phyloP scores from a whole-genome alignment of 2,113 vertebrate genomes.

The Gnathonemus echidnorhynchus region DNA sequence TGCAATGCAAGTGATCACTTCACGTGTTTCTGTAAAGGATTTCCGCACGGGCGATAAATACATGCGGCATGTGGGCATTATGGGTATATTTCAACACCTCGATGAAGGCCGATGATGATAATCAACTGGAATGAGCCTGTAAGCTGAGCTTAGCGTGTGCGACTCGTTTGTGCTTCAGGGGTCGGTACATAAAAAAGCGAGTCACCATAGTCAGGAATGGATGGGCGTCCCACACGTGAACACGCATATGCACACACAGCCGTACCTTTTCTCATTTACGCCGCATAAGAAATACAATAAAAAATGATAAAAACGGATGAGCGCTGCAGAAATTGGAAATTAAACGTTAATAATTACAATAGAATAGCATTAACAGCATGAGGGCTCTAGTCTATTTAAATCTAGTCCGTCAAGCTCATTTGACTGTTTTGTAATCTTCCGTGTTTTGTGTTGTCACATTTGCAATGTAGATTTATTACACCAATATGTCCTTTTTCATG shows the following conservation, averaged over 20 bases:
- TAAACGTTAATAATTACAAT: conserved; percentile 2
- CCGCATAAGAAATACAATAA: not conserved
- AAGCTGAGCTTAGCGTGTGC: not conserved
- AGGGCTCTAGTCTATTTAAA: conserved; percentile 32
- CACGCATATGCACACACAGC: not conserved
- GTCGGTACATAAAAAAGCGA: not conserved
- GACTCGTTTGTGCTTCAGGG: not conserved
- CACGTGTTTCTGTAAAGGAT: not conserved
- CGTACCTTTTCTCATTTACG: not conserved
- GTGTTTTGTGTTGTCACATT: conserved; percentile 51
- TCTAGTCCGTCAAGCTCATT: conserved; percentile 44
- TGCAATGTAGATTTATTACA: conserved; percentile 66
- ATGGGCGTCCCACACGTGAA: too few species aligned
- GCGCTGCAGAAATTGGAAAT: not conserved
- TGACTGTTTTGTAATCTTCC: conserved; percentile 40
- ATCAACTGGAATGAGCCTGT: not conserved
- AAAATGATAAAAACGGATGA: not conserved
- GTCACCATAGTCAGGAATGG: not conserved
- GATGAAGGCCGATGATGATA: not conserved
- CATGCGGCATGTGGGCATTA: not conserved
- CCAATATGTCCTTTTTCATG: conserved; percentile 63
- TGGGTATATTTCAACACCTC: not conserved
- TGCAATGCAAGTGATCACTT: not conserved
- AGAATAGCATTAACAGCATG: conserved; percentile 32
- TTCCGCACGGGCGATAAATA: not conserved